Conservation (phyloP, 2,113 vertebrate genomes). For the Candoia aspera region DNA sequence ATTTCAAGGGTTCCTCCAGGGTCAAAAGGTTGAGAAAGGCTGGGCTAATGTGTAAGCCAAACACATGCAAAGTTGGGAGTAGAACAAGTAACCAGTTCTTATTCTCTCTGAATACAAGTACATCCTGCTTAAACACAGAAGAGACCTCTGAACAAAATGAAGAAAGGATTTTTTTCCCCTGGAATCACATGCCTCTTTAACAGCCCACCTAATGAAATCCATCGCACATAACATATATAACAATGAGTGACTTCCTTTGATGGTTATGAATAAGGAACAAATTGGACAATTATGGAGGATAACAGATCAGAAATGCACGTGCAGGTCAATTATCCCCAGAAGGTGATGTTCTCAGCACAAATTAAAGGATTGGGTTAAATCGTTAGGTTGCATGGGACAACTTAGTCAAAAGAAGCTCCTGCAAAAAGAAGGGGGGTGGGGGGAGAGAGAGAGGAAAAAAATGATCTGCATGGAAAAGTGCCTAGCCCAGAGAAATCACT, state of each 20-base stretch:
- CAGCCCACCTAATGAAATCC: not conserved
- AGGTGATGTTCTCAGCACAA: not conserved
- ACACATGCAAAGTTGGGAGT: not conserved
- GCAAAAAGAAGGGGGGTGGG: not conserved
- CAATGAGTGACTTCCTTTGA: not conserved
- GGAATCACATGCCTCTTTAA: not conserved
- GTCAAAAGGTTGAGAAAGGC: too few relatives aligned
- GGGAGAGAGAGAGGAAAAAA: not conserved
- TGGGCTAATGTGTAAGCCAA: not conserved
- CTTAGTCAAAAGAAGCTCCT: accelerated
- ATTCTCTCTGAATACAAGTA: not conserved
- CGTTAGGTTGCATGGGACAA: not conserved
- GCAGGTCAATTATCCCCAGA: not conserved
- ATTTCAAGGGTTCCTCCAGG: too few relatives aligned
- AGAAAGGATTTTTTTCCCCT: not conserved
- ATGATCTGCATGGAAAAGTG: not conserved
- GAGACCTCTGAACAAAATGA: not conserved
- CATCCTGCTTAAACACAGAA: not conserved
- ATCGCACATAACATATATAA: not conserved
- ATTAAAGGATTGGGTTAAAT: not conserved
- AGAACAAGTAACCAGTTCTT: not conserved
- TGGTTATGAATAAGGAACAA: not conserved
- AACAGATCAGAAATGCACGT: not conserved
- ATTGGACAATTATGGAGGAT: not conserved
- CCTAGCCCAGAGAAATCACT: not conserved